Conservation (phyloP, 2,797 vertebrate species). For the Hyperoplus immaculatus region DNA sequence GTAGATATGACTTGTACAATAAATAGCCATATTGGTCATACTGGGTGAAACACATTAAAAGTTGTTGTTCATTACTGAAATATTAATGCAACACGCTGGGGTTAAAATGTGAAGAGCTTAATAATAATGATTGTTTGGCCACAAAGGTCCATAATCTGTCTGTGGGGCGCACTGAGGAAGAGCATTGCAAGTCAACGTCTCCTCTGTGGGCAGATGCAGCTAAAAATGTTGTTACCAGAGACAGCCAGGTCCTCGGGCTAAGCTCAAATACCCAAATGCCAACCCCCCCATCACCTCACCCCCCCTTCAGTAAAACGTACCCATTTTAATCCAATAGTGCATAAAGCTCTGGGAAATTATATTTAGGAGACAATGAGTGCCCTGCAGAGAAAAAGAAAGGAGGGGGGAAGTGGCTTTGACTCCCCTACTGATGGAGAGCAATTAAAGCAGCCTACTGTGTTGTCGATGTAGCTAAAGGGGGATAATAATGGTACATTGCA, state of each 20-base stretch:
- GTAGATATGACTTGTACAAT: background rate
- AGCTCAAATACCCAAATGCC: slow-evolving; percentile 79
- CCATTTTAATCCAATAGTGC: slow-evolving; percentile 83
- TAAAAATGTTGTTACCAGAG: slow-evolving; percentile 72
- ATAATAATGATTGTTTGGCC: slow-evolving; percentile 58
- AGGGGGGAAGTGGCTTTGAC: slow-evolving; percentile 80
- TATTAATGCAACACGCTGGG: slow-evolving; percentile 10
- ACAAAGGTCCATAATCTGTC: slow-evolving; percentile 65
- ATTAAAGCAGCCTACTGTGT: slow-evolving; percentile 84
- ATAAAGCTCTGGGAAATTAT: slow-evolving; percentile 81
- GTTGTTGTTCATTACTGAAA: slow-evolving; percentile 28
- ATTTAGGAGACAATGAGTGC: slow-evolving; percentile 84
- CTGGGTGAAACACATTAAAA: background rate
- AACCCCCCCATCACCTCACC: slow-evolving; percentile 58
- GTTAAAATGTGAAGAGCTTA: slow-evolving; percentile 58
- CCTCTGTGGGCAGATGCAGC: slow-evolving; percentile 75
- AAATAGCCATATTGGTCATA: background rate
- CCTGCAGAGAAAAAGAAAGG: slow-evolving; percentile 81
- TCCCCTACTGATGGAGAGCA: slow-evolving; percentile 83
- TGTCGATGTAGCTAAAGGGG: slow-evolving; percentile 80
- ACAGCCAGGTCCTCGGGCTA: slow-evolving; percentile 73
- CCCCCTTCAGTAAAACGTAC: slow-evolving; percentile 78
- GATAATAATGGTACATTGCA: slow-evolving; percentile 83
- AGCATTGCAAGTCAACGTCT: slow-evolving; percentile 46
- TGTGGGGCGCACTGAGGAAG: slow-evolving; percentile 62